Evolutionary conservation across 2,888 invertebrate genomes (phyloP), one percentile per base, ranked within the genome.

Genomic region (Spodoptera littoralis): DNA sequence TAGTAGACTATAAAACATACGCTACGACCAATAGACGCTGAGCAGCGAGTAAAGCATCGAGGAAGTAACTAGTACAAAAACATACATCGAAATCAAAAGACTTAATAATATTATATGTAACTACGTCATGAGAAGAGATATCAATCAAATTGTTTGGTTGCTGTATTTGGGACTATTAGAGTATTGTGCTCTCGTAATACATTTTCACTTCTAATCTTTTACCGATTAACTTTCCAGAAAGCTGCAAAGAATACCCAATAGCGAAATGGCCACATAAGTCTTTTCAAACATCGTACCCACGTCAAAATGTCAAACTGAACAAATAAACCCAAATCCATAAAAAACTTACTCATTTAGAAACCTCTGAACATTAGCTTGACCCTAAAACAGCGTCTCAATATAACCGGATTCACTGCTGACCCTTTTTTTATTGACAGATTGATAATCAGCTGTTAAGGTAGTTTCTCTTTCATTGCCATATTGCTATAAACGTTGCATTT

Each of bases 401-500:
- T 1, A 59, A 72, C 71, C 47, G 13, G 74, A 60, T 53, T 13
- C 18, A 47, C 9, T 43, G 53, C 42, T 50, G 52, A 57, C 71
- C 64, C 12, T 44, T 47, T 64, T 69, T 9, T 22, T 22, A 44
- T 53, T 53, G 53, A 69, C 43, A 11, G 12, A 41, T 54, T 55
- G n/a, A 68, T 69, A 59, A 46, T 44, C 71, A 57, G 59, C 64
- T 70, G 53, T 36, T 36, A 6, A 36, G 36, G 24, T 60, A 56
- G 42, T 72, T 72, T 74, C 74, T 74, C 71, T 74, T 70, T 72
- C 74, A 74, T 48, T 56, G 64, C 74, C 60, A 48, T 64, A 60
- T 42, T 49, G 54, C 59, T 48, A 57, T 69, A 56, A 56, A 64
- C 49, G 55, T 73, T 56, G 49, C 64, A 69, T 73, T 59, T 42